phyloP scores from a whole-genome alignment of 2,797 vertebrate genomes.

The Urosaurus nigricauda region DNA sequence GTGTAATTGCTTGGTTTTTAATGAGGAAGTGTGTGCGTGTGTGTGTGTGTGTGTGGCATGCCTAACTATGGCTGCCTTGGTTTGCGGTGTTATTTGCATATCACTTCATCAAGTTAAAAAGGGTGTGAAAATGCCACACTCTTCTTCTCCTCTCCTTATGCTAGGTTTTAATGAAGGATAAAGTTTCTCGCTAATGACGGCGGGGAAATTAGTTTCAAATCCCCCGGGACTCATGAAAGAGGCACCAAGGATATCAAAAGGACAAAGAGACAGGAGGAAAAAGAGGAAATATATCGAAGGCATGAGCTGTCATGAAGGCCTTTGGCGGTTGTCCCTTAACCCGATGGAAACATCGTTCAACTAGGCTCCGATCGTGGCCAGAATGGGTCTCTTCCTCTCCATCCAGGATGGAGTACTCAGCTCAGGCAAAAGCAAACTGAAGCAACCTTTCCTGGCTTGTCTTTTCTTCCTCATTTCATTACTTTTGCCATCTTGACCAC shows the following conservation, averaged over 20 bases:
- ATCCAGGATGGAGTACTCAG: no score
- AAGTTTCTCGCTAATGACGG: conserved; percentile 79
- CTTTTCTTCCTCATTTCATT: no score
- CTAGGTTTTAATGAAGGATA: conserved; percentile 79
- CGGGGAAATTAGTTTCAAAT: conserved; percentile 79
- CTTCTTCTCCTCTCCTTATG: conserved; percentile 67
- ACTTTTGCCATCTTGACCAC: no score
- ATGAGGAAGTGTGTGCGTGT: conserved; percentile 71
- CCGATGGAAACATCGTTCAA: neutral
- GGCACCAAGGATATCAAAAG: conserved; percentile 68
- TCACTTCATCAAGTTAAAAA: conserved; percentile 75
- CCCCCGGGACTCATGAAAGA: conserved; percentile 71
- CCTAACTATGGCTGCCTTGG: conserved; percentile 76
- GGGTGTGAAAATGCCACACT: conserved; percentile 62
- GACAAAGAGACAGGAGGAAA: conserved; percentile 41
- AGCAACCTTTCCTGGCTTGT: no score
- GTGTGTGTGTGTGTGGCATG: conserved; percentile 63
- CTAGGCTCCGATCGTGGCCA: no score
- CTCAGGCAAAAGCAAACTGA: no score
- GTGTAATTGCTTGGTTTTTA: conserved; percentile 77
- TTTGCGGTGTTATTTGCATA: conserved; percentile 82
- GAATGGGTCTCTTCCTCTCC: no score
- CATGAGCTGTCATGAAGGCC: conserved; percentile 33
- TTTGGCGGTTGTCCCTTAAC: conserved; percentile 34
- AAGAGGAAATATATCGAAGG: neutral